Base-by-base conservation (phyloP, 23 tunicate genomes). In the Trididemnum miniatum region DNA sequence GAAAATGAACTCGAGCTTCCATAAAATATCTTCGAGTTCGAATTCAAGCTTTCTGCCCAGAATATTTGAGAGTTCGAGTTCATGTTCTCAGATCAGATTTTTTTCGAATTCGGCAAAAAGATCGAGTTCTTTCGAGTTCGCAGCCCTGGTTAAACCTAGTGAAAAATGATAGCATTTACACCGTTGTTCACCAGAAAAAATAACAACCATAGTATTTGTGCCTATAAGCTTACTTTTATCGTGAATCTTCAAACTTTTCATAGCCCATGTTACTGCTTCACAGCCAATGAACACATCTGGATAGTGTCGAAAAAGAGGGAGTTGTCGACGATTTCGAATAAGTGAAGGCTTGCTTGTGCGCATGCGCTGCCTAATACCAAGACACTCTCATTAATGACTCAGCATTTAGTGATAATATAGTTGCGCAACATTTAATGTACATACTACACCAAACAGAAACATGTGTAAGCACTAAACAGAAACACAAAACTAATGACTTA, bases 261-360 rank as follows among this genome's bases (percentile, higher is more conserved):
- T 40, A 35, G 74, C 65, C 89, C 89, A 90, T 1, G 40, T 40
- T 4, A 85, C 89, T 25, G 73, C 89, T 74, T 90, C 96, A 51
- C 73, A 66, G 20, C 96, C 96, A 72, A 80, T 54, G 85, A 90
- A 80, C 1, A 88, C 88, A 76, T 90, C 75, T 36, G 96, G 83
- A 72, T 84, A 90, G 31, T 79, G 76, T 22, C 83, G 76, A 34
- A 90, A 85, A 3, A 85, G 27, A 0, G 83, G 83, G 5, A 85
- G 35, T 0, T 44, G 83, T 31, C 96, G 59, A 26, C 96, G 67
- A 36, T 82, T 72, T 72, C 86, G 77, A 1, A 90, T 66, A 23
- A 90, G 40, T 20, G 96, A 76, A 9, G 89, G 89, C 31, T 80
- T 90, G 1, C 20, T 29, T 2, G 2, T 0, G 34, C 77, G 88